Base-by-base conservation (phyloP, 2,888 invertebrate genomes). In the Thymelicus sylvestris region DNA sequence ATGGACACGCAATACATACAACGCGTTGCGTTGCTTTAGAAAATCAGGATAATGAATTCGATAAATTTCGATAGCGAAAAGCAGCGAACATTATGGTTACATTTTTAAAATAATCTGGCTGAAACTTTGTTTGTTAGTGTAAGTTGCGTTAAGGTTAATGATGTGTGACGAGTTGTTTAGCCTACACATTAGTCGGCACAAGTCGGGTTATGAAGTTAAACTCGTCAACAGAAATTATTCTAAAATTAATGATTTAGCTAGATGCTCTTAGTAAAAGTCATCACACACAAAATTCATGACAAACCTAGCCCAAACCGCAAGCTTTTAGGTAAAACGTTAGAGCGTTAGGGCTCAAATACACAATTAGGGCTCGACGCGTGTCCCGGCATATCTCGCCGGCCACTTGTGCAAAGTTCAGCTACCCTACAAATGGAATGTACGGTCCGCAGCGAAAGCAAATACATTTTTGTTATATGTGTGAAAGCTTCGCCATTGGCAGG, bases 321-420 rank as follows among this genome's bases (percentile, higher is more conserved):
- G 52, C 50, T 55, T 68, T 62, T 67, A 67, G 62, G 63, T 47
- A 68, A 44, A 61, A 68, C 6, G 55, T 44, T 31, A 59, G 31
- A 44, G 67, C 57, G 69, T 69, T 50, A 55, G 63, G 62, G 57
- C 44, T 63, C 64, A 70, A 65, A 63, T 61, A 68, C 61, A 71
- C 72, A 72, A 72, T 72, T 67, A 72, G 67, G 67, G 55, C 41
- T 52, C 61, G 72, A 72, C 72, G 67, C 65, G 75, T 75, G 75
- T 68, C 72, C 12, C 41, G 15, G 74, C 65, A 74, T 74, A 75
- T 73, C 72, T 74, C 65, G 65, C 64, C 67, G 59, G 64, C 60
- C 71, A 71, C 71, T 70, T 70, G 70, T 44, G 77, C 72, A 77
- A 78, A 79, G 81, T 80, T 79, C 79, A 74, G 74, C 71, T 72